Percentiles rank a stretch among this genome's conserved stretches.
phyloP scores from a whole-genome alignment of 2,888 invertebrate species.

The Patella pellucida region DNA sequence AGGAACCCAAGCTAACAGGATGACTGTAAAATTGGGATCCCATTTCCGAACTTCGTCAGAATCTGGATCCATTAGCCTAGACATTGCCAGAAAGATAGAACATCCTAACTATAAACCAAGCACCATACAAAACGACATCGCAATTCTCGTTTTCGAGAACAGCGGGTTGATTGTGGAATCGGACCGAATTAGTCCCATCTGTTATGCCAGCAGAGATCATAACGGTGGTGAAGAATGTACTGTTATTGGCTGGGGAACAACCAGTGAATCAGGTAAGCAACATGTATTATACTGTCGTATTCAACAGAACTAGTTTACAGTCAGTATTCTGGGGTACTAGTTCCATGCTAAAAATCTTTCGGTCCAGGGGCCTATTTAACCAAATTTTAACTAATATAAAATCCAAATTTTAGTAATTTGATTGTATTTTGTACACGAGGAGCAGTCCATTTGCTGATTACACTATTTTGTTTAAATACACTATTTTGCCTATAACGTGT shows the following conservation, averaged over 20 bases:
- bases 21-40: background rate
- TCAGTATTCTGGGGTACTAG: too few species aligned
- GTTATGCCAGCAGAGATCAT: constrained; percentile 25
- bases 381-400: too few species aligned
- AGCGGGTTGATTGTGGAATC: constrained; percentile 9
- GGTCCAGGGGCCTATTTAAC: too few species aligned
- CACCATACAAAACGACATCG: constrained; percentile 38
- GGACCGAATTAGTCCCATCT: constrained; percentile 22
- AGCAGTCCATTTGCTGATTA: too few species aligned
- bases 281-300: background rate
- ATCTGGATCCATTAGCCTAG: background rate
- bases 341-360: too few species aligned
- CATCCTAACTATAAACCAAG: constrained; percentile 33
- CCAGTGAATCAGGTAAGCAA: constrained; percentile 10
- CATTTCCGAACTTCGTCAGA: background rate
- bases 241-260: constrained; percentile 32
- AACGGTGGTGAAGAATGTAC: constrained; percentile 18
- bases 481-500: too few species aligned
- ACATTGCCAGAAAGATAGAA: background rate
- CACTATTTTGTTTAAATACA: too few species aligned
- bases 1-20: background rate
- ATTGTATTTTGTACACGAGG: too few species aligned
- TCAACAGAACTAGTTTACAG: too few species aligned
- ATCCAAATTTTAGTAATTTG: too few species aligned
- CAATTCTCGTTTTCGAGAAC: constrained; percentile 30